Base-by-base conservation (phyloP, 2,113 vertebrate species). In the Toxotes chatareus region DNA sequence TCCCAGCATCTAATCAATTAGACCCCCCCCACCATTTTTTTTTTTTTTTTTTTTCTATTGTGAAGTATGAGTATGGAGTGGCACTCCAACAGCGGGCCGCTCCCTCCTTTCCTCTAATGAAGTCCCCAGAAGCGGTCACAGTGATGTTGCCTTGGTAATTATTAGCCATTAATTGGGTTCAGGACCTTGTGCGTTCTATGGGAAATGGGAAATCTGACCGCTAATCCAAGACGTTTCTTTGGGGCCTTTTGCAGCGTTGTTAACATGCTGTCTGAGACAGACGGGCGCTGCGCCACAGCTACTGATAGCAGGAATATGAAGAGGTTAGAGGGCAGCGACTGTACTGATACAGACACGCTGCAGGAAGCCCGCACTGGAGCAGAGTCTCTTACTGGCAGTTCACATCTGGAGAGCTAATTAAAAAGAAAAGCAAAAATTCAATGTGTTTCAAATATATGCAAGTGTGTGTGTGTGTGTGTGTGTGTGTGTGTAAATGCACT, bases 101-200 rank as follows among this genome's bases (percentile, higher is more conserved):
- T 32, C 66, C 68, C 63, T 42, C 65, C 60, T 55, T 17, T 38
- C 36, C 66, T 78, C 82, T 91, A 82, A 90, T 88, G 89, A 85
- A 76, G 93, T 84, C 66, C 90, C 77, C 85, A 90, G 82, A 80
- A 93, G 87, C 90, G 90, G 83, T 89, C 70, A 90, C 59, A 70
- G 87, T 66, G 51, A 90, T 88, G 94, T 85, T 63, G 86, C 72
- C 94, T 91, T 93, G 90, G 91, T 97, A 97, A 97, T 97, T 96
- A 97, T 97, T 96, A 96, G 93, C 94, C 95, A 96, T 97, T 97
- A 97, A 97, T 97, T 96, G 96, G 95, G 95, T 96, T 97, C 96
- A 95, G 93, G 96, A 96, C 96, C 96, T 96, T 94, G 94, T 73
- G 86, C 55, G 91, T 95, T 27, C 95, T 91, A 5, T 93, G 95